A percentile compares a stretch with the other conserved stretches of the same genome.
Conservation (phyloP, 2,888 invertebrate genomes). For the Anorthoa munda region DNA sequence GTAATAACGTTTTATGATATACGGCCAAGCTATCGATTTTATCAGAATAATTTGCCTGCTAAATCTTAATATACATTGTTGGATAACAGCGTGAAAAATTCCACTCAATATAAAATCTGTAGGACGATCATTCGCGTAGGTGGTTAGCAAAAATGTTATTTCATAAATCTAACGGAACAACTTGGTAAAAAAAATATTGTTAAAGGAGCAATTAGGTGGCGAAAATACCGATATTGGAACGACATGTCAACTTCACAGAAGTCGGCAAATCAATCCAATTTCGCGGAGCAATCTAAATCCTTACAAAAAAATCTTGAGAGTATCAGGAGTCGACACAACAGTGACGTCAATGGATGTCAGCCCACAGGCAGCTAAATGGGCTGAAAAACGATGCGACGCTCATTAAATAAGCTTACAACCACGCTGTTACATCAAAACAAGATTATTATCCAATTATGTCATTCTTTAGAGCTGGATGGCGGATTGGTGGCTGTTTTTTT, state of each 20-base stretch:
- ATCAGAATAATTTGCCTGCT: conserved; percentile 19
- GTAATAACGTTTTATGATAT: conserved; percentile 45
- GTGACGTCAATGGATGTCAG: conserved; percentile 57
- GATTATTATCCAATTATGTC: conserved; percentile 61
- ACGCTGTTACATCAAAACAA: conserved; percentile 55
- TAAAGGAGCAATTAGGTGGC: conserved; percentile 17
- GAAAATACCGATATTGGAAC: conserved; percentile 37
- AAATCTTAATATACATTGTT: neutral
- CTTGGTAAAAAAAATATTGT: conserved; percentile 21
- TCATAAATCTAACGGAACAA: conserved; percentile 1
- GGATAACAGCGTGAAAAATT: neutral
- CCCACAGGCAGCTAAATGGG: conserved; percentile 49
- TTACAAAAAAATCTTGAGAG: neutral
- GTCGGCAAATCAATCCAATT: conserved; percentile 45
- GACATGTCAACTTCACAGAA: conserved; percentile 21
- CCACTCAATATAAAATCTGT: neutral
- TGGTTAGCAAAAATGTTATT: conserved; percentile 7
- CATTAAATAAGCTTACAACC: conserved; percentile 52
- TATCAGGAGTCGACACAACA: conserved; percentile 31
- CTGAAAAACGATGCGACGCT: conserved; percentile 50
- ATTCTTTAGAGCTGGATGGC: conserved; percentile 23
- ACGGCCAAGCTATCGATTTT: conserved; percentile 22
- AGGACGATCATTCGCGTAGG: neutral
- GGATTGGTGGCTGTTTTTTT: conserved; percentile 38
- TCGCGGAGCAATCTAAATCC: neutral